These are phyloP conservation scores for Marmota monax DNA, from an alignment of 2,113 vertebrate species.

Conservation along the genomic window DNA sequence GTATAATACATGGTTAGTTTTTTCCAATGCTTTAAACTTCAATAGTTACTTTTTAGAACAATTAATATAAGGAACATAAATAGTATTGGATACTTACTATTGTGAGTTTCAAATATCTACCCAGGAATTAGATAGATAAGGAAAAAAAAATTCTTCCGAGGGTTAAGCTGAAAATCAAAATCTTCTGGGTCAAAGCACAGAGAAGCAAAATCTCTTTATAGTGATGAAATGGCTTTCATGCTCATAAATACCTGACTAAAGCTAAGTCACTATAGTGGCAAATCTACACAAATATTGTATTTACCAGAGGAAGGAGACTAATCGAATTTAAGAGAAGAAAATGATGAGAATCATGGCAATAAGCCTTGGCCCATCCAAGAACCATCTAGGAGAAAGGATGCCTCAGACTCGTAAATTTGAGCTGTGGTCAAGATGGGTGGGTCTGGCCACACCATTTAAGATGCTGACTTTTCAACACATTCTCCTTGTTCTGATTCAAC, in stretches of 20 bases:
- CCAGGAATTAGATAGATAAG: neutral
- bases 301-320: neutral
- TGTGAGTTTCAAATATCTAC: neutral
- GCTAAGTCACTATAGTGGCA: neutral
- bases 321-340: neutral
- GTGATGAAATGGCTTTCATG: neutral
- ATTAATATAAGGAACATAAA: neutral
- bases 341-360: neutral
- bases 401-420: neutral
- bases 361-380: neutral
- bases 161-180: neutral
- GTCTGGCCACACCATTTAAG: neutral
- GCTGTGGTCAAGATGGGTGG: neutral
- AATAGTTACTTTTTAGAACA: constrained; percentile 35
- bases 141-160: neutral
- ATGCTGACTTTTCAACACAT: neutral
- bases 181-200: neutral
- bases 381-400: neutral
- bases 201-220: neutral
- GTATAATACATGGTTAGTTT: neutral
- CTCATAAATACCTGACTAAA: neutral
- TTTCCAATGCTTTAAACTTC: neutral
- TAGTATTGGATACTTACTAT: neutral
- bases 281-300: neutral
- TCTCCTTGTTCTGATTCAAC: neutral